Conservation (phyloP, 2,888 invertebrate species). For the Oeneis ivallda region DNA sequence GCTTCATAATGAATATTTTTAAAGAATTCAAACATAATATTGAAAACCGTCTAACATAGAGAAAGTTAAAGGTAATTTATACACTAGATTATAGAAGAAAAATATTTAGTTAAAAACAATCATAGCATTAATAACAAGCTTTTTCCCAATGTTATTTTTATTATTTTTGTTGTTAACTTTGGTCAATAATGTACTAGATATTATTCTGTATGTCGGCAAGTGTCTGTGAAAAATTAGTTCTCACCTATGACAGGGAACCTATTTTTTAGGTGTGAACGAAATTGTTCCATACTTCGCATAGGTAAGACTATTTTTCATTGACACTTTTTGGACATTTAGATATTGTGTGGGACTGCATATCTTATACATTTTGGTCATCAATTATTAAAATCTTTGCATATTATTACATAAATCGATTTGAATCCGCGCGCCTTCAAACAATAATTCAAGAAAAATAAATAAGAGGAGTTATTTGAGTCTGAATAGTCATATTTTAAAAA, state of each 20-base stretch:
- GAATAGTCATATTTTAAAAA: constrained; percentile 34
- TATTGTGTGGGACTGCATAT: constrained; percentile 19
- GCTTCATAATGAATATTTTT: not conserved
- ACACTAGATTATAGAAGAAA: not conserved
- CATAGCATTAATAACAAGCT: constrained; percentile 16
- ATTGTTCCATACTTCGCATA: too few species aligned
- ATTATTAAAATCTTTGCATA: constrained; percentile 20
- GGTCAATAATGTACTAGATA: too few species aligned
- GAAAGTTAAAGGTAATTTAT: constrained; percentile 8
- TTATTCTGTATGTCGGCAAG: too few species aligned
- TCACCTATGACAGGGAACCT: too few species aligned
- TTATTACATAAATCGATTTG: constrained; percentile 10
- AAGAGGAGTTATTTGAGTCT: constrained; percentile 16
- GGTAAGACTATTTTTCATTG: too few species aligned
- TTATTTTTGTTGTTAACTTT: not conserved
- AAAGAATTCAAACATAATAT: not conserved
- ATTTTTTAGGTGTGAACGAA: too few species aligned
- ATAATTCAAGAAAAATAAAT: constrained; percentile 36
- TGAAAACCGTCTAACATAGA: not conserved
- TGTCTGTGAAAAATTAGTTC: too few species aligned
- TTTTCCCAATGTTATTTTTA: constrained; percentile 1
- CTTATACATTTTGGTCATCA: not conserved
- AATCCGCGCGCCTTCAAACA: constrained; percentile 24
- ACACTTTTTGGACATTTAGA: too few species aligned
- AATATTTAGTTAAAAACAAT: not conserved